Base-by-base conservation (phyloP, 2,888 invertebrate species). In the Carabus problematicus region DNA sequence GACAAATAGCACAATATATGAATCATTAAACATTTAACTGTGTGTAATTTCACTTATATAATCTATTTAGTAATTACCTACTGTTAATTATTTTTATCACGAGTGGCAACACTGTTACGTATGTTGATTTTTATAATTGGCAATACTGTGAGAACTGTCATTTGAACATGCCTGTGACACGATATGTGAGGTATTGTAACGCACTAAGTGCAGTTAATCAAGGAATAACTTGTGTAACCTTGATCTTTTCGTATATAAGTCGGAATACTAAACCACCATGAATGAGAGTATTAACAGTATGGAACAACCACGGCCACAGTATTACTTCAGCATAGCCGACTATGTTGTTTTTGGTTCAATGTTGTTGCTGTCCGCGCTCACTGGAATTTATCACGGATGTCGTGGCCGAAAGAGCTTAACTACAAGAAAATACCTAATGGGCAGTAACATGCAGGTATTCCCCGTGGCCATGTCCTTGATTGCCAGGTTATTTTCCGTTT, bases 401-500 rank as follows among this genome's bases (percentile, higher is more conserved):
- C 80, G 84, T 52, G 78, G 79, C 39, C 81, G 83, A 71, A 83
- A 84, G 8, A 82, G 80, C 77, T 81, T 77, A 79, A 83, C 74
- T 77, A 80, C 84, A 1, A 83, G 84, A 74, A 91, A 91, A 77
- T 94, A 94, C 79, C 84, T 95, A 62, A 86, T 94, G 71, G 94
- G 93, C 41, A 91, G 90, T 69, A 85, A 88, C 70, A 86, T 94
- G 85, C 86, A 88, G 70, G 88, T 91, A 0, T 90, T 94, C 77
- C 95, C 95, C 0, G 93, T 95, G 12, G 90, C 94, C 19, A 90
- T 94, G 86, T 94, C 94, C 8, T 85, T 95, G 42, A 88, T 95
- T 77, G 94, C 94, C 66, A 92, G 92, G 93, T 92, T 73, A 80
- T 77, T 64, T 59, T 47, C 19, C 14, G 49, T 54, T 49, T 40